Evolutionary conservation across 1,140 invertebrate genomes (phyloP).

Genomic region (Zaprionus lachaisei): DNA sequence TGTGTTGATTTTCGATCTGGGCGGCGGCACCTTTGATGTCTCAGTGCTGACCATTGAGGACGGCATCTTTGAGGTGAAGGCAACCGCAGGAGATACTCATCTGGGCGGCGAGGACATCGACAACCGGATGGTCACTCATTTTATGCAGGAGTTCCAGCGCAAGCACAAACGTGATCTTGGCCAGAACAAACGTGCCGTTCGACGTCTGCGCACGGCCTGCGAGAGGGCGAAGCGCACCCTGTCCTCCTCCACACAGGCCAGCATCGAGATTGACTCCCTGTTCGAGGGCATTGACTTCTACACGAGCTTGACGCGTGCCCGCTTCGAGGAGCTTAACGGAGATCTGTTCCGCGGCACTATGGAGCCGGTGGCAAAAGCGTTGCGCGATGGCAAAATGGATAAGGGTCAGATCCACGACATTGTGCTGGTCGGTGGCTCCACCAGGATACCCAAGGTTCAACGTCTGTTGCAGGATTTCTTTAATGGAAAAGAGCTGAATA

Average conservation of each 20-base stretch:
- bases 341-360: slow-evolving; percentile 97
- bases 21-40: slow-evolving; percentile 98
- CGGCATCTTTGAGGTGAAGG: slow-evolving; percentile 98
- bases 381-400: slow-evolving; percentile 97
- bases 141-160: slow-evolving; percentile 97
- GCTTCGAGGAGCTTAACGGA: slow-evolving; percentile 97
- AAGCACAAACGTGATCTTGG: slow-evolving; percentile 98
- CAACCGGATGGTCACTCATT: slow-evolving; percentile 96
- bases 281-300: slow-evolving; percentile 98
- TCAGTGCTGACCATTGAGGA: slow-evolving; percentile 98
- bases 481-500: slow-evolving; percentile 98
- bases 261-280: slow-evolving; percentile 97
- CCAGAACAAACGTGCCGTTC: slow-evolving; percentile 94
- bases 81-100: slow-evolving; percentile 98
- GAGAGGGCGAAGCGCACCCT: slow-evolving; percentile 98
- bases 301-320: slow-evolving; percentile 96
- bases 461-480: slow-evolving; percentile 97
- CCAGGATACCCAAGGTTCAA: slow-evolving; percentile 98
- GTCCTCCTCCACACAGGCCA: slow-evolving; percentile 96
- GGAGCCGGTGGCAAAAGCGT: slow-evolving; percentile 97
- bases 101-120: slow-evolving; percentile 99
- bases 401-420: slow-evolving; percentile 97
- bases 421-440: slow-evolving; percentile 98
- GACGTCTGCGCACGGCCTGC: slow-evolving; percentile 95
- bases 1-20: slow-evolving; percentile 96